These are phyloP conservation scores for Triplophysa bombifrons DNA, from an alignment of 2,797 vertebrate species.

Conservation along the genomic window DNA sequence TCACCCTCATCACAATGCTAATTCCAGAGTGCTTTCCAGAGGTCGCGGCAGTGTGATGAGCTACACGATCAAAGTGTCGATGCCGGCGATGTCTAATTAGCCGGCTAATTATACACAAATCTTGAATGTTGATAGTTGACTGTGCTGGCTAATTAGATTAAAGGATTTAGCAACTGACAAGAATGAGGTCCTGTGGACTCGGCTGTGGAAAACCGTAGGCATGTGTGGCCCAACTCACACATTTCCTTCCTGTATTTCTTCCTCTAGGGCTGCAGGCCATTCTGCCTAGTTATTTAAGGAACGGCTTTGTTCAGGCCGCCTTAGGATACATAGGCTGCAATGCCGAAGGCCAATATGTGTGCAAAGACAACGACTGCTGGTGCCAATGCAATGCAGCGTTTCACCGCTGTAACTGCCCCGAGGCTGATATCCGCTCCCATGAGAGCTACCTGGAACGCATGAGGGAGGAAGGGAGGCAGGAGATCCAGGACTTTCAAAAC, in stretches of 20 bases:
- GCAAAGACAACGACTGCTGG: constrained; percentile 92
- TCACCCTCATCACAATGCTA: neutral
- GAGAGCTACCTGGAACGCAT: constrained; percentile 85
- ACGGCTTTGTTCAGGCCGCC: constrained; percentile 90
- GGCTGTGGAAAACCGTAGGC: constrained; percentile 9
- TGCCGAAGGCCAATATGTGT: constrained; percentile 91
- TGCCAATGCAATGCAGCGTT: constrained; percentile 86
- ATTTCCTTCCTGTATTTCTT: neutral
- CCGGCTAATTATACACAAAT: constrained; percentile 34
- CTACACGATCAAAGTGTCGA: constrained; percentile 19
- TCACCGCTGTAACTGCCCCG: constrained; percentile 93
- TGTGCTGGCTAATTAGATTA: constrained; percentile 36
- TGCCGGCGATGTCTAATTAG: constrained; percentile 14
- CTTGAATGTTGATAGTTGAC: constrained; percentile 40
- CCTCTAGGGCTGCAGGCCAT: constrained; percentile 88
- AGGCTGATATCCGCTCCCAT: constrained; percentile 88
- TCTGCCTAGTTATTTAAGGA: constrained; percentile 87
- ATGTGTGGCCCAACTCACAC: constrained; percentile 17
- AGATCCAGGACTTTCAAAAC: constrained; percentile 90
- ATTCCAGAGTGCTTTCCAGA: constrained; percentile 24
- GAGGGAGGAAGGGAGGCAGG: constrained; percentile 82
- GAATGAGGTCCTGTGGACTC: constrained; percentile 1
- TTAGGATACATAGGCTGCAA: constrained; percentile 94
- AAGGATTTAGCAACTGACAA: constrained; percentile 35
- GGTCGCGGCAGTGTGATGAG: constrained; percentile 16